Conservation (phyloP, 2,113 vertebrate species). For the Megaptera novaeangliae region DNA sequence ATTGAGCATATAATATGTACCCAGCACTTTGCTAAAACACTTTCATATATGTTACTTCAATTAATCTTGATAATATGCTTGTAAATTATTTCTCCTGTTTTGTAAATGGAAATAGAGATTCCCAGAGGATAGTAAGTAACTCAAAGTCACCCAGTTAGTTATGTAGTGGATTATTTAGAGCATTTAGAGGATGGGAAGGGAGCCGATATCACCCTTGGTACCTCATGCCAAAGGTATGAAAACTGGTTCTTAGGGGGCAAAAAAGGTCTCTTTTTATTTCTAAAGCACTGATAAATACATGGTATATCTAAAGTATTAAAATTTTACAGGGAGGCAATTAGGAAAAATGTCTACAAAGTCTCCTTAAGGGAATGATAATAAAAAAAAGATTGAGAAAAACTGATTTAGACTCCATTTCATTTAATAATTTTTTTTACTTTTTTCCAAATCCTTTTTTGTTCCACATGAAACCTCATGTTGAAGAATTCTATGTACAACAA, state of each 20-base stretch:
- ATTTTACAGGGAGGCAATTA: neutral
- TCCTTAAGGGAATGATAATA: neutral
- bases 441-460: neutral
- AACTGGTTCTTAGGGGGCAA: neutral
- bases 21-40: neutral
- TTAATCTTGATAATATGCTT: neutral
- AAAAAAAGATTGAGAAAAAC: neutral
- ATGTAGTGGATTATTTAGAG: neutral
- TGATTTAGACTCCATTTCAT: neutral
- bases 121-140: neutral
- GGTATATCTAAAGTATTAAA: neutral
- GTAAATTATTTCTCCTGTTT: slow-evolving; percentile 21
- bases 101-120: neutral
- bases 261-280: neutral
- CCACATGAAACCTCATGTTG: neutral
- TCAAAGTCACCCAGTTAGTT: neutral
- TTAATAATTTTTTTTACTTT: neutral
- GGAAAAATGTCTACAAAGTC: neutral
- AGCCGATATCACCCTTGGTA: neutral
- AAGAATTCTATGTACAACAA: neutral
- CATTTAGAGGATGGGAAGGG: neutral
- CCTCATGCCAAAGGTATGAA: neutral
- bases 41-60: neutral
- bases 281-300: neutral
- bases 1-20: neutral